phyloP scores from a whole-genome alignment of 2,113 vertebrate genomes.

The Pluvialis apricaria region DNA sequence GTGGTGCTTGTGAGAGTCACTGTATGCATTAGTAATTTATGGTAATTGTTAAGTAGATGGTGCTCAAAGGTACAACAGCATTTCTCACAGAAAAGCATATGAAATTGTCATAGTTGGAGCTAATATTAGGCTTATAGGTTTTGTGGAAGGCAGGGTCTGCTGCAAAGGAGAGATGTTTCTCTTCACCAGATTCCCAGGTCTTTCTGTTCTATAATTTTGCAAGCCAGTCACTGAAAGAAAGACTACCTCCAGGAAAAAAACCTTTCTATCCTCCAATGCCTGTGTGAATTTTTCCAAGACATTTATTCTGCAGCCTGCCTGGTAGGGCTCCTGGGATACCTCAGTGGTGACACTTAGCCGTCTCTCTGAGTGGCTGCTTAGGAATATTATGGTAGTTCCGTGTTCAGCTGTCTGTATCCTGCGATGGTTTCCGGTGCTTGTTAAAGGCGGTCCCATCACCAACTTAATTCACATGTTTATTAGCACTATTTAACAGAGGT shows the following conservation, averaged over 20 bases:
- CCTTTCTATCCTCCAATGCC: not conserved
- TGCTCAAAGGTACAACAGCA: not conserved
- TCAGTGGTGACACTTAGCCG: not conserved
- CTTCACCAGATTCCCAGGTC: not conserved
- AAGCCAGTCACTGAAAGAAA: not conserved
- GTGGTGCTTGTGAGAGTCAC: not conserved
- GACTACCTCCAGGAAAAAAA: not conserved
- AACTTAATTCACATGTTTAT: not conserved
- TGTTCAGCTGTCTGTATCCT: not conserved
- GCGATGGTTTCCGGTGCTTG: not conserved
- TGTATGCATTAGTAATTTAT: not conserved
- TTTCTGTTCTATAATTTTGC: not conserved
- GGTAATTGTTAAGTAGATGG: not conserved
- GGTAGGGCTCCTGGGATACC: not conserved
- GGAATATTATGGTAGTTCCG: not conserved
- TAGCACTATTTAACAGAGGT: not conserved
- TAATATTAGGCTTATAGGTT: not conserved
- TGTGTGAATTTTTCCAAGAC: not conserved
- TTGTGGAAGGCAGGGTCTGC: not conserved
- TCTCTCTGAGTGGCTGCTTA: not conserved
- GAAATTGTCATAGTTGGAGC: not conserved
- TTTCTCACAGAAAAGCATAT: not conserved
- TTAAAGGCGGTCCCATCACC: not conserved
- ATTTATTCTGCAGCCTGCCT: not conserved
- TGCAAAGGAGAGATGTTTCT: not conserved